Conservation (phyloP, 64 coral and sea anemone genomes). For the Cladopsammia gracilis region DNA sequence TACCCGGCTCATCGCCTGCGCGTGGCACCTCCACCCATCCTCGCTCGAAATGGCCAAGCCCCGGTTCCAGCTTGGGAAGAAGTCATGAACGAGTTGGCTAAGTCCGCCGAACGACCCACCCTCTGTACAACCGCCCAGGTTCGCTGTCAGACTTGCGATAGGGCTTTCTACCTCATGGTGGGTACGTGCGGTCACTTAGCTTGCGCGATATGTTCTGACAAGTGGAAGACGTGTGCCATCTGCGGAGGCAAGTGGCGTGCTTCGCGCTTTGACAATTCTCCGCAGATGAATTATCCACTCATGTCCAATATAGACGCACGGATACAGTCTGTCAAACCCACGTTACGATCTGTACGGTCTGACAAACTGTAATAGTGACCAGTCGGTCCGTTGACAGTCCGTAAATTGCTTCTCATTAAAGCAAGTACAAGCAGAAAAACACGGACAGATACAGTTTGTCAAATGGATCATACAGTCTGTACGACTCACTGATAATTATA, state of each 20-base stretch:
- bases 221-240: neutral
- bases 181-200: neutral
- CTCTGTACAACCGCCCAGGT: neutral
- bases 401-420: too few relatives aligned
- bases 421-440: too few relatives aligned
- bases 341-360: too few relatives aligned
- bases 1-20: neutral
- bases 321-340: too few relatives aligned
- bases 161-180: neutral
- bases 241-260: neutral
- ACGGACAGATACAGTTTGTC: too few relatives aligned
- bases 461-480: too few relatives aligned
- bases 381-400: too few relatives aligned
- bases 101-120: neutral
- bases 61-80: neutral
- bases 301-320: too few relatives aligned
- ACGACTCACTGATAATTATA: too few relatives aligned
- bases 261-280: neutral
- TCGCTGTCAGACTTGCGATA: neutral
- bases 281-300: too few relatives aligned
- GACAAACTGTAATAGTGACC: too few relatives aligned
- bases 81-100: neutral
- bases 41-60: neutral
- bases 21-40: neutral
- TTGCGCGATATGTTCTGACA: neutral